Conservation (phyloP, 2,797 vertebrate genomes). For the Argya squamiceps region DNA sequence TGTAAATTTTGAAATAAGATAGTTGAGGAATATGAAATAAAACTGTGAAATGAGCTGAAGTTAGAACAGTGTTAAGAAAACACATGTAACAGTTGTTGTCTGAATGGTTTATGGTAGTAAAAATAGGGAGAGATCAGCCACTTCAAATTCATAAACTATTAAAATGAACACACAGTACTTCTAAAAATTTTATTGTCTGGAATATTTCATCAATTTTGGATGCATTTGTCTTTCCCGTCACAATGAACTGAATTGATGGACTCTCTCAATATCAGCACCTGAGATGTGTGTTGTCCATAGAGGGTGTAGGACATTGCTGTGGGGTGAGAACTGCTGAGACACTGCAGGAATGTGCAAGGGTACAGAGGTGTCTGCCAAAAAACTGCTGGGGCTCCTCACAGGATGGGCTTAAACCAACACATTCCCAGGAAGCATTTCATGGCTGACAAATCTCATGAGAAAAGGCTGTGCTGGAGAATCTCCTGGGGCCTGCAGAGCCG, state of each 20-base stretch:
- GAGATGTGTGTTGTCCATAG: background rate
- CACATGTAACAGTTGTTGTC: background rate
- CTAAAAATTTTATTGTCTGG: background rate
- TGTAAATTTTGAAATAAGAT: background rate
- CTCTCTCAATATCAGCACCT: background rate
- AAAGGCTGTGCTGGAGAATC: background rate
- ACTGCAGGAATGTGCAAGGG: background rate
- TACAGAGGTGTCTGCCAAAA: background rate
- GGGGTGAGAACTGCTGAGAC: background rate
- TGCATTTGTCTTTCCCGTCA: constrained; percentile 1
- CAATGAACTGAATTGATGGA: background rate
- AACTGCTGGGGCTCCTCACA: background rate
- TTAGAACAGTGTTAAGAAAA: background rate
- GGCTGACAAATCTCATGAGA: background rate
- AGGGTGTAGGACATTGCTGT: background rate
- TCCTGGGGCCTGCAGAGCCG: background rate
- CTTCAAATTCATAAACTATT: background rate
- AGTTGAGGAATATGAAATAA: background rate
- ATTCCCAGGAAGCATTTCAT: fast-evolving
- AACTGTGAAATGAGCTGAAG: background rate
- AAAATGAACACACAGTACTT: background rate
- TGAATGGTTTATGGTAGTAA: background rate
- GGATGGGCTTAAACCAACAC: background rate
- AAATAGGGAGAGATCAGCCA: background rate
- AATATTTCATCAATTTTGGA: background rate